A percentile compares a stretch with the other conserved stretches of the same genome.
phyloP scores from a whole-genome alignment of 2,797 vertebrate genomes.

The Dipus sagitta region DNA sequence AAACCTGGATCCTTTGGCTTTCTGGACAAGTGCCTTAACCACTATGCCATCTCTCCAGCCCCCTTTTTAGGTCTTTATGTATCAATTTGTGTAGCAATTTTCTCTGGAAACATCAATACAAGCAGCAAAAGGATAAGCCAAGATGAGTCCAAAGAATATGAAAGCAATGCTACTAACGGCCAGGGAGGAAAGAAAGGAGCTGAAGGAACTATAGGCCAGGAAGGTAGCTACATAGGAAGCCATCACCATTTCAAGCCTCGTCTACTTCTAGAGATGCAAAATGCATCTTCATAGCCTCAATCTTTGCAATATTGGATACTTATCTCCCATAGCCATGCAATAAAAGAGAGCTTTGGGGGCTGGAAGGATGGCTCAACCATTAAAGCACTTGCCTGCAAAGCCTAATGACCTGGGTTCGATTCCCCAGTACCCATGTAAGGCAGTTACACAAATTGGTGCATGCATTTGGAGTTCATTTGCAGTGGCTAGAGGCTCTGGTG shows the following conservation, averaged over 20 bases:
- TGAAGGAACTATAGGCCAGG: not conserved
- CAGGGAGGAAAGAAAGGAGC: constrained; percentile 4
- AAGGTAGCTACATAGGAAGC: not conserved
- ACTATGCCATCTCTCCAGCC: no score
- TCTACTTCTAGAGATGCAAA: not conserved
- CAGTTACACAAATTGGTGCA: no score
- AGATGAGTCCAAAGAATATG: constrained; percentile 73
- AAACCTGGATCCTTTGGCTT: no score
- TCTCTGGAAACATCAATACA: constrained; percentile 71
- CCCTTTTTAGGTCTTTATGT: no score
- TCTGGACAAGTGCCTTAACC: no score
- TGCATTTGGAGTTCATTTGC: no score
- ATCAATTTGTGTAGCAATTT: not conserved
- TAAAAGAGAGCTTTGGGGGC: not conserved
- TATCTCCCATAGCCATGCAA: not conserved
- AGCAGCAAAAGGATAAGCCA: constrained; percentile 71
- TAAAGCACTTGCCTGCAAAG: no score
- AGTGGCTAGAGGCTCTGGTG: no score
- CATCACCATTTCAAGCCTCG: not conserved
- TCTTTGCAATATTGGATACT: not conserved
- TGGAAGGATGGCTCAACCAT: no score
- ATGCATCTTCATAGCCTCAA: not conserved
- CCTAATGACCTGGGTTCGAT: no score
- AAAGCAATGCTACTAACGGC: not conserved
- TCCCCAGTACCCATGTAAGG: no score